These are phyloP conservation scores for Drosophila mimica DNA, from an alignment of 2,888 invertebrate genomes.

Conservation along the genomic window DNA sequence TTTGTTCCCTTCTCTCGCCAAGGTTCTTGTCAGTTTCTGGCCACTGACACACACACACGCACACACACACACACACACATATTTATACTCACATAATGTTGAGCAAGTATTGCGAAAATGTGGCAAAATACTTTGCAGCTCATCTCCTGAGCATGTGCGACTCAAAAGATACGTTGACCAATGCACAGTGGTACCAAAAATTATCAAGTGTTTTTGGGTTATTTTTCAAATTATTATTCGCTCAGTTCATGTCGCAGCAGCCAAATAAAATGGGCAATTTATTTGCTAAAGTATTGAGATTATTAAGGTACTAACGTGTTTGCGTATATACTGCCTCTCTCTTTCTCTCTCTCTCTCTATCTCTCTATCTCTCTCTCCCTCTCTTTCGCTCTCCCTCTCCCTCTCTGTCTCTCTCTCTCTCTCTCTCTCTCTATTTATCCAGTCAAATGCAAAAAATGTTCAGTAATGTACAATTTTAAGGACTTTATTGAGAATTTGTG, in stretches of 20 bases:
- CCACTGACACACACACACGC: constrained; percentile 2
- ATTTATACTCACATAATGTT: constrained; percentile 3
- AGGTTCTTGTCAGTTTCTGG: constrained; percentile 7
- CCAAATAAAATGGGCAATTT: background rate
- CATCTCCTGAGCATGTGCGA: constrained; percentile 50
- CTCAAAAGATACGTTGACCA: constrained; percentile 11
- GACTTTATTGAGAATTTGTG: background rate
- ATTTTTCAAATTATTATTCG: background rate
- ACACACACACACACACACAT: constrained; percentile 5
- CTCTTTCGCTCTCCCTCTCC: no score
- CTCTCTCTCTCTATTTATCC: background rate
- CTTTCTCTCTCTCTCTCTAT: background rate
- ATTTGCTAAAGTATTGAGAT: background rate
- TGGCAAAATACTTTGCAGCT: constrained; percentile 63
- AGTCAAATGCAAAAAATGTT: background rate
- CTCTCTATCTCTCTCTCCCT: background rate
- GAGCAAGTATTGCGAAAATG: constrained; percentile 57
- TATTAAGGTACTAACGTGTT: background rate
- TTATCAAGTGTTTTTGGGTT: background rate
- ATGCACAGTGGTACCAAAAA: constrained; percentile 4
- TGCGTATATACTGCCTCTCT: background rate
- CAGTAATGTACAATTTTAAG: no score
- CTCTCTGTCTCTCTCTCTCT: background rate
- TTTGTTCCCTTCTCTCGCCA: background rate
- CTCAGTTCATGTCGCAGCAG: background rate